Conservation (phyloP, 2,113 vertebrate genomes). For the Coptodon rendalli region DNA sequence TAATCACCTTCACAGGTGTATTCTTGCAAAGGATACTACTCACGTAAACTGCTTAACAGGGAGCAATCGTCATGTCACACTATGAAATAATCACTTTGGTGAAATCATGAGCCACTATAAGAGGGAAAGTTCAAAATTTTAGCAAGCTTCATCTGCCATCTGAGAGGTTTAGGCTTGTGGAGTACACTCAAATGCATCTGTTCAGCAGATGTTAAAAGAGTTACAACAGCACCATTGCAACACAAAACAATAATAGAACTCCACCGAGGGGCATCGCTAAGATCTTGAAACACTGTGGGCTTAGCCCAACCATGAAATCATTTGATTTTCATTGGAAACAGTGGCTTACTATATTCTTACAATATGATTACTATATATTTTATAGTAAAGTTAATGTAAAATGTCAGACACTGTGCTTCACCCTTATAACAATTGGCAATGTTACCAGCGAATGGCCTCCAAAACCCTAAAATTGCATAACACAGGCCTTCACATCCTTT, state of each 20-base stretch:
- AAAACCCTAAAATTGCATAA: neutral
- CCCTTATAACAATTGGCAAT: neutral
- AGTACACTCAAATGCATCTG: neutral
- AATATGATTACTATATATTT: neutral
- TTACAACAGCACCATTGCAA: neutral
- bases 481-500: neutral
- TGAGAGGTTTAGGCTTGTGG: neutral
- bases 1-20: slow-evolving; percentile 37
- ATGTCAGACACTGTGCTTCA: neutral
- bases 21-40: neutral
- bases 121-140: neutral
- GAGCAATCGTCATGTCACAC: neutral
- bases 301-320: neutral
- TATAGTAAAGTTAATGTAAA: neutral
- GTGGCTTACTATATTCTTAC: neutral
- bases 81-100: neutral
- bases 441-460: neutral
- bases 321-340: neutral
- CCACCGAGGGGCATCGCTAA: neutral
- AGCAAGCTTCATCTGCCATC: neutral
- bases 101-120: neutral
- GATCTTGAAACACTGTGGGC: neutral
- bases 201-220: neutral
- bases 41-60: neutral
- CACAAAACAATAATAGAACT: neutral